phyloP scores from a whole-genome alignment of 2,797 vertebrate genomes.

The Amblyopsis hoosieri region DNA sequence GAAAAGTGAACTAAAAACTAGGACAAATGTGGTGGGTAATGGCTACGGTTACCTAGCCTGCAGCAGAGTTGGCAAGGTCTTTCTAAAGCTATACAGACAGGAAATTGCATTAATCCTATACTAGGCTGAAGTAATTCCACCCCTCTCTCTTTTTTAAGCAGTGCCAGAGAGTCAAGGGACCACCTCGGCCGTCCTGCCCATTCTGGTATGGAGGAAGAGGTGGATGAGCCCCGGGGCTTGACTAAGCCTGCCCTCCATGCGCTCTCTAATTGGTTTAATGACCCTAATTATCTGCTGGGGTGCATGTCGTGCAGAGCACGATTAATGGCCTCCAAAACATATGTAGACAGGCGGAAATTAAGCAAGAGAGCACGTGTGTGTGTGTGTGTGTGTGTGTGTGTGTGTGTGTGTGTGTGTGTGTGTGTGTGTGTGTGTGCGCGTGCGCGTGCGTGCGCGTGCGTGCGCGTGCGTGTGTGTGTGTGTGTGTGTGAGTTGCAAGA shows the following conservation, averaged over 20 bases:
- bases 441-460: background rate
- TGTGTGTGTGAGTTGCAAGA: background rate
- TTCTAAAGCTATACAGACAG: constrained; percentile 74
- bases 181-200: constrained; percentile 66
- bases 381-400: background rate
- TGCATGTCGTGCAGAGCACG: constrained; percentile 77
- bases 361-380: background rate
- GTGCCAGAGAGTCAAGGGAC: constrained; percentile 65
- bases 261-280: constrained; percentile 84
- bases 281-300: constrained; percentile 84
- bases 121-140: constrained; percentile 71
- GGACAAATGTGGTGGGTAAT: constrained; percentile 46
- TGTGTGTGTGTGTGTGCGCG: background rate
- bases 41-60: constrained; percentile 53
- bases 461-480: background rate
- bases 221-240: constrained; percentile 69
- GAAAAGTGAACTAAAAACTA: constrained; percentile 40
- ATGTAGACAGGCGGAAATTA: constrained; percentile 77
- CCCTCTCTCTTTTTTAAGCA: constrained; percentile 62
- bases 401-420: background rate
- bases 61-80: constrained; percentile 62
- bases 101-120: constrained; percentile 78
- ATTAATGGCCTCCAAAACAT: constrained; percentile 82
- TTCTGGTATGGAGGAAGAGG: constrained; percentile 64
- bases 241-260: constrained; percentile 75